Percentiles rank a stretch among this genome's conserved stretches.
Conservation (phyloP, 2,113 vertebrate species). For the Myrmophylax atrothorax region DNA sequence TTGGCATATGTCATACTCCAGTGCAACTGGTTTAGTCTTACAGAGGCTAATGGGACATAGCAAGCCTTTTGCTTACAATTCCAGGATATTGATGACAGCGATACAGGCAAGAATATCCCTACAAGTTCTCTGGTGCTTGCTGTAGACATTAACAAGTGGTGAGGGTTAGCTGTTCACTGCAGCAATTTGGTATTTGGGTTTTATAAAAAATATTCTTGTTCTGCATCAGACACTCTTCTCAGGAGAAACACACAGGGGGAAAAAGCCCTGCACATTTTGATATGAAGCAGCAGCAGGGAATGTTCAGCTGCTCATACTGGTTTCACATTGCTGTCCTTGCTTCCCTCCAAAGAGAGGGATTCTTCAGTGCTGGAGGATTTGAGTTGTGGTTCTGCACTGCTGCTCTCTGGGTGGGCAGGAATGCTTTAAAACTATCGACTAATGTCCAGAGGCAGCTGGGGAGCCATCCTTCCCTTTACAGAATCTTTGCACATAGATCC, state of each 20-base stretch:
- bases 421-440: not conserved
- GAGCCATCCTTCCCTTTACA: not conserved
- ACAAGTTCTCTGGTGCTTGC: not conserved
- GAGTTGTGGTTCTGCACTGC: not conserved
- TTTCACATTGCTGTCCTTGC: not conserved
- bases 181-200: not conserved
- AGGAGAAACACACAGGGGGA: not conserved
- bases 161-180: not conserved
- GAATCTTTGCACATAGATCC: not conserved
- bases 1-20: not conserved
- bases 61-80: not conserved
- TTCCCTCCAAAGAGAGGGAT: not conserved
- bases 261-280: not conserved
- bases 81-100: not conserved
- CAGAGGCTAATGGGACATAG: not conserved
- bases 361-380: not conserved
- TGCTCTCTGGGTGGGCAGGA: not conserved
- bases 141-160: not conserved
- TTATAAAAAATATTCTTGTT: not conserved
- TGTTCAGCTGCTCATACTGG: not conserved
- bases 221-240: not conserved
- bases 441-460: conserved; percentile 23
- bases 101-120: not conserved
- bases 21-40: not conserved
- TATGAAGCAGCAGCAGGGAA: not conserved